Evolutionary conservation across 2,888 invertebrate species (phyloP).

Genomic region (Bombyx huttoni): DNA sequence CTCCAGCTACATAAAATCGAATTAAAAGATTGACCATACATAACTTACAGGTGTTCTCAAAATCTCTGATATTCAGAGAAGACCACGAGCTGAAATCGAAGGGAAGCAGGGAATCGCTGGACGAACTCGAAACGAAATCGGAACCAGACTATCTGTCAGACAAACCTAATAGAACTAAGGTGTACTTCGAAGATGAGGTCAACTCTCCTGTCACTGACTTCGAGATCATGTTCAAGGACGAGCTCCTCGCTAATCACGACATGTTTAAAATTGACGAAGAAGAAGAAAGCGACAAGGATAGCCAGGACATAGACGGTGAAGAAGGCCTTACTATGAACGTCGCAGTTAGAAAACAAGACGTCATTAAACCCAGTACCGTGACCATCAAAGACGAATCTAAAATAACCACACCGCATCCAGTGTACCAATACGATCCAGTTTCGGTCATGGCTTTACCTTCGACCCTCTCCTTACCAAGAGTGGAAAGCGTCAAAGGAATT

Average conservation of each 20-base stretch:
- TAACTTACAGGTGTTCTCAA: constrained; percentile 61
- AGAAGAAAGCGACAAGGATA: constrained; percentile 48
- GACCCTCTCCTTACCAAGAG: constrained; percentile 43
- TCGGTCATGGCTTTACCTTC: constrained; percentile 44
- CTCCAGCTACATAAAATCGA: not conserved
- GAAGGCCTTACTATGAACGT: constrained; percentile 61
- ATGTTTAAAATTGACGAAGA: constrained; percentile 68
- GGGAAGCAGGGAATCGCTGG: constrained; percentile 40
- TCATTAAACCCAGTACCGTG: constrained; percentile 55
- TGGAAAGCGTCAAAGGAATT: constrained; percentile 59
- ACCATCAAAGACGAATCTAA: constrained; percentile 60
- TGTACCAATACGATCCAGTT: constrained; percentile 55
- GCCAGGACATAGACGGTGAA: constrained; percentile 55
- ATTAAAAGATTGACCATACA: not conserved
- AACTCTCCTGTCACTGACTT: constrained; percentile 65
- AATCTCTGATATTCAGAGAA: constrained; percentile 65
- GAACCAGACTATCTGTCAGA: constrained; percentile 55
- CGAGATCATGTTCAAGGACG: constrained; percentile 70
- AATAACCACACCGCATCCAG: constrained; percentile 45
- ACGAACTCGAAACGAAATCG: constrained; percentile 58
- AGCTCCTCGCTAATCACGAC: constrained; percentile 43
- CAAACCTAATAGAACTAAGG: constrained; percentile 58
- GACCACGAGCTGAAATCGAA: constrained; percentile 49
- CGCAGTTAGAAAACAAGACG: constrained; percentile 48
- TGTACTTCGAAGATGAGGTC: constrained; percentile 65